Evolutionary conservation across 2,888 invertebrate species (phyloP).

Genomic region (Flexamia atlantica): DNA sequence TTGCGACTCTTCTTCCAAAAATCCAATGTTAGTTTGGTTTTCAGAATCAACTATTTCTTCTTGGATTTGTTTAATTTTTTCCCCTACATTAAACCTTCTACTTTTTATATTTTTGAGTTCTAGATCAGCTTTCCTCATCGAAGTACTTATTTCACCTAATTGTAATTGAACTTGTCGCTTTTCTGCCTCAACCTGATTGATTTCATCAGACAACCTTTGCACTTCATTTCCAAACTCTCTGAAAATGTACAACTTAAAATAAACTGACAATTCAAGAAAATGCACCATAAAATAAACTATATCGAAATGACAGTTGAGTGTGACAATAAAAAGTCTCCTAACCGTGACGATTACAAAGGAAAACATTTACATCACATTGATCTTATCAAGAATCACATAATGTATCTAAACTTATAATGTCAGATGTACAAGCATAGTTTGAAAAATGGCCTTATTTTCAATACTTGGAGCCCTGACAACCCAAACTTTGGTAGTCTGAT

Average conservation of each 20-base stretch:
- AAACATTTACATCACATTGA: too few relatives aligned
- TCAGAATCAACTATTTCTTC: slow-evolving; percentile 71
- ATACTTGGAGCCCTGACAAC: too few relatives aligned
- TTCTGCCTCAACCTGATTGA: background rate
- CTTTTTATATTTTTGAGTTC: slow-evolving; percentile 70
- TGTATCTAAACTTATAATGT: too few relatives aligned
- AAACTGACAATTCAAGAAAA: background rate
- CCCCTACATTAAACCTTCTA: slow-evolving; percentile 70
- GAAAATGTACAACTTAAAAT: background rate
- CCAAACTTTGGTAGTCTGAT: too few relatives aligned
- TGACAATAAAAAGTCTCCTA: background rate
- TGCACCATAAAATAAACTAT: background rate
- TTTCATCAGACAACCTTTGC: background rate
- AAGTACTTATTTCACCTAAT: background rate
- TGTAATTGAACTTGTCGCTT: slow-evolving; percentile 25
- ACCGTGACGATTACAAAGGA: too few relatives aligned
- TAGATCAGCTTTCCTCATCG: slow-evolving; percentile 29
- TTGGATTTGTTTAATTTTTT: slow-evolving; percentile 71
- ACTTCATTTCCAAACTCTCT: slow-evolving; percentile 17
- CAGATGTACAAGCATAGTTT: too few relatives aligned
- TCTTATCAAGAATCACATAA: too few relatives aligned
- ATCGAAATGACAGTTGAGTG: background rate
- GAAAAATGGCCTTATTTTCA: too few relatives aligned
- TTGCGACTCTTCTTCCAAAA: slow-evolving; percentile 47
- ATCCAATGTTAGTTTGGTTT: slow-evolving; percentile 68